Evolutionary conservation across 2,113 vertebrate genomes (phyloP).

Genomic region (Rhinolophus ferrumequinum): DNA sequence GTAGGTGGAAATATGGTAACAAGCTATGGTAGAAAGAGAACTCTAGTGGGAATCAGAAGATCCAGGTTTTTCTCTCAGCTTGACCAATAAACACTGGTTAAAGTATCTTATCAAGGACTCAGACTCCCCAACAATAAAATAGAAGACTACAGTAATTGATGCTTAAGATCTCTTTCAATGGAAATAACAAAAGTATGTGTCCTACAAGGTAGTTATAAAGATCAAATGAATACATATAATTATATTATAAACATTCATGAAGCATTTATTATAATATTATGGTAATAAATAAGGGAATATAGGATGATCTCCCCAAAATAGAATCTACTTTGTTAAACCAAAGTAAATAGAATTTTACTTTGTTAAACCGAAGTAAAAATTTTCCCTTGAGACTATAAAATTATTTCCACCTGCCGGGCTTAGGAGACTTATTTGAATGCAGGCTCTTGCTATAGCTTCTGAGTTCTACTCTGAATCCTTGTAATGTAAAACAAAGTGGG

Average conservation of each 20-base stretch:
- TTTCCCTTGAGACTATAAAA: not conserved
- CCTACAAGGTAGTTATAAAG: not conserved
- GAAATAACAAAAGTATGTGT: not conserved
- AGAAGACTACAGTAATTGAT: not conserved
- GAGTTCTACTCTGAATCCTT: not conserved
- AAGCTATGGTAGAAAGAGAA: not conserved
- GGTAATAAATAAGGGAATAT: not conserved
- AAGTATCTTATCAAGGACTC: not conserved
- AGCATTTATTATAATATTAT: not conserved
- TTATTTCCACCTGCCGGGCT: not conserved
- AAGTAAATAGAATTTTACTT: constrained; percentile 14
- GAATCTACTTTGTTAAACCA: not conserved
- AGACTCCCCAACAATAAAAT: not conserved
- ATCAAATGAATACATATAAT: not conserved
- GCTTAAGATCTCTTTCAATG: not conserved
- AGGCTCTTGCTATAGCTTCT: not conserved
- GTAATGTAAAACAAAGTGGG: not conserved
- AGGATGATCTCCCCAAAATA: not conserved
- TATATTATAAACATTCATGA: not conserved
- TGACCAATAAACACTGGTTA: not conserved
- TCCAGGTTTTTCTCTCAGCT: not conserved
- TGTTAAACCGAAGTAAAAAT: not conserved
- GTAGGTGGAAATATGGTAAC: not conserved
- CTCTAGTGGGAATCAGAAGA: not conserved
- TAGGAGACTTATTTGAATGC: not conserved